These are phyloP conservation scores for Darevskia nairensis DNA, from an alignment of 2,797 vertebrate genomes.

Conservation along the genomic window DNA sequence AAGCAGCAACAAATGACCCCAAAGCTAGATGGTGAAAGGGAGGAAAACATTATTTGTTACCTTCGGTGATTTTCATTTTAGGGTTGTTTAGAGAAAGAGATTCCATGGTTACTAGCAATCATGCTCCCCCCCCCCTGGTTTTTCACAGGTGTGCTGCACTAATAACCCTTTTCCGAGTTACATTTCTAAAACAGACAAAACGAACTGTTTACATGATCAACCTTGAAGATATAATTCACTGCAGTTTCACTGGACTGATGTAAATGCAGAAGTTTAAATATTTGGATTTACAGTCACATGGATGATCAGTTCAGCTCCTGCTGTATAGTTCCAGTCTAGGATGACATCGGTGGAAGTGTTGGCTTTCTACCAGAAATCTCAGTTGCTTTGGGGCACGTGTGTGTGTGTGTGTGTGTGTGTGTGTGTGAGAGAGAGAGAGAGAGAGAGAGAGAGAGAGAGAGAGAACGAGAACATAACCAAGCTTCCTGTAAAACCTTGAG, in stretches of 20 bases:
- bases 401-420: not conserved
- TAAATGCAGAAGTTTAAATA: slow-evolving; percentile 59
- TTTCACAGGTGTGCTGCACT: slow-evolving; percentile 43
- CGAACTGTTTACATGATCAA: slow-evolving; percentile 57
- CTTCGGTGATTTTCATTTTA: slow-evolving; percentile 50
- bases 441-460: too few relatives aligned
- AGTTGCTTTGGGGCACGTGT: not conserved
- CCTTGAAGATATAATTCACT: slow-evolving; percentile 56
- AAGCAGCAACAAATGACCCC: slow-evolving; percentile 14
- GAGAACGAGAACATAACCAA: slow-evolving; percentile 18
- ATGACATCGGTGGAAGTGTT: not conserved
- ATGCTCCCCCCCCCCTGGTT: slow-evolving; percentile 48
- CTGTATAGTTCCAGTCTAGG: slow-evolving; percentile 31
- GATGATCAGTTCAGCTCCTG: slow-evolving; percentile 40
- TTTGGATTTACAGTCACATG: slow-evolving; percentile 57
- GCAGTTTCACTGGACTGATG: slow-evolving; percentile 36
- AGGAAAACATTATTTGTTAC: slow-evolving; percentile 1
- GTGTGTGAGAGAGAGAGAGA: not conserved
- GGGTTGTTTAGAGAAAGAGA: slow-evolving; percentile 35
- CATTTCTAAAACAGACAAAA: slow-evolving; percentile 66
- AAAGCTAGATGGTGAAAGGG: slow-evolving; percentile 41
- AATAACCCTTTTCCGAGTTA: slow-evolving; percentile 64
- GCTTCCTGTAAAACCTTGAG: slow-evolving; percentile 25
- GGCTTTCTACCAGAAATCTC: not conserved
- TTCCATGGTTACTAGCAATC: slow-evolving; percentile 37